Base-by-base conservation (phyloP, 2,113 vertebrate genomes). In the Chaetura pelagica region DNA sequence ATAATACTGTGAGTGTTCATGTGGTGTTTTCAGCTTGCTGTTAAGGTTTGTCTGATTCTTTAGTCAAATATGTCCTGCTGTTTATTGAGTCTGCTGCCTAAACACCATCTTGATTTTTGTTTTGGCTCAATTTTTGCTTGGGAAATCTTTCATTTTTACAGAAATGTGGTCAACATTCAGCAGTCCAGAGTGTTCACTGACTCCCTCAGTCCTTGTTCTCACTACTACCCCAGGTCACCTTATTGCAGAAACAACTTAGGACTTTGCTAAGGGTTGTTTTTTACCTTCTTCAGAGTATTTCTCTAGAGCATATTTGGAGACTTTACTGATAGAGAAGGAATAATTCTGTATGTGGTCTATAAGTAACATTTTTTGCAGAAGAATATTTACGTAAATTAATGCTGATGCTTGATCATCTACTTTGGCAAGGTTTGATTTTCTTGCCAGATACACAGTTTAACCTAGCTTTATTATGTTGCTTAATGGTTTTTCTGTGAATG, bases 51-150 rank as follows among this genome's bases (percentile, higher is more conserved):
- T 59, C 68, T 2, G 8, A 18, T 57, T n/a, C 8, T 61, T 66
- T 29, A 13, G 27, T 4, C 6, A 1, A 48, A 52, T 38, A 12
- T 73, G 52, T 55, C 54, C 26, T 35, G n/a, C 21, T 0, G 1
- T 23, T 46, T 30, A 1, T 42, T 34, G 32, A 71, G 26, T 38
- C 20, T 76, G 10, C 14, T 42, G 26, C 52, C 4, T 32, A 48
- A 54, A 14, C 0, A 2, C 21, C 30, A 38, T 46, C 26, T 49
- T 26, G 8, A 42, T 6, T 77, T 61, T 68, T 29, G 6, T 7
- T 46, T 55, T 3, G 9, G 8, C 55, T 85, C 10, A 19, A n/a
- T 21, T 13, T 51, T 17, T 29, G 48, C 5, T 2, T 18, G 15
- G 32, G 11, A 4, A 13, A 2, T 40, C 9, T 61, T 44, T 66